phyloP scores from a whole-genome alignment of 2,797 vertebrate genomes.

The Macropodus opercularis region DNA sequence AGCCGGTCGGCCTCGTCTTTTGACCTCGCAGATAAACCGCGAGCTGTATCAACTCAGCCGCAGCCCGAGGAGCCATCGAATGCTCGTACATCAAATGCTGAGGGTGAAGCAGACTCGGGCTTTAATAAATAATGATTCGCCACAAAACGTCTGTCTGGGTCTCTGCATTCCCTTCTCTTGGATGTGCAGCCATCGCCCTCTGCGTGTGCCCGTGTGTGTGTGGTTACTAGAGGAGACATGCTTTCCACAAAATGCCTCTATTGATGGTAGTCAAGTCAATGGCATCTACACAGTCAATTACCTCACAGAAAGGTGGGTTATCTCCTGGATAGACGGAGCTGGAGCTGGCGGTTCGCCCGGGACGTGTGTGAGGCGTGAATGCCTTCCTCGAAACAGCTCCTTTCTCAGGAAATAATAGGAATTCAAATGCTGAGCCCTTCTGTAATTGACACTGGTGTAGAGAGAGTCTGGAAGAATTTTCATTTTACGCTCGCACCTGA shows the following conservation, averaged over 20 bases:
- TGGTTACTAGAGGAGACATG: conserved; percentile 62
- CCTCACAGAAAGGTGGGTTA: conserved; percentile 63
- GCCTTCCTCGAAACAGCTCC: conserved; percentile 41
- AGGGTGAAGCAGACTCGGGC: conserved; percentile 35
- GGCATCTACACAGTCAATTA: conserved; percentile 76
- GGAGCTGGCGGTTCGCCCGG: conserved; percentile 56
- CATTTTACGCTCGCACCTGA: conserved; percentile 1
- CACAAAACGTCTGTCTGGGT: conserved; percentile 47
- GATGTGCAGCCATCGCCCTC: conserved; percentile 48
- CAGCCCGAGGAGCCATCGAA: conserved; percentile 35
- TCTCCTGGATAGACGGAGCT: conserved; percentile 58
- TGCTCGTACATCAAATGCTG: conserved; percentile 48
- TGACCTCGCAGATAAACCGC: conserved; percentile 63
- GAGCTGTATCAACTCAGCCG: conserved; percentile 42
- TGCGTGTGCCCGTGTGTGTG: conserved; percentile 21
- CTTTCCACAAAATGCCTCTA: conserved; percentile 67
- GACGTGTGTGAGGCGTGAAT: conserved; percentile 52
- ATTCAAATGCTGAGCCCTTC: conserved; percentile 43
- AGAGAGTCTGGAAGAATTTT: conserved; percentile 31
- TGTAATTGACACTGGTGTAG: conserved; percentile 30
- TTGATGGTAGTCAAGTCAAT: conserved; percentile 78
- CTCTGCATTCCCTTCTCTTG: conserved; percentile 53
- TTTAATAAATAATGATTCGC: conserved; percentile 66
- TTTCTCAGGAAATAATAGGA: conserved; percentile 45
- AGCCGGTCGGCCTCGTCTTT: conserved; percentile 41